Evolutionary conservation across 1,140 invertebrate genomes (phyloP).

Genomic region (Aphelinus atriplicis): DNA sequence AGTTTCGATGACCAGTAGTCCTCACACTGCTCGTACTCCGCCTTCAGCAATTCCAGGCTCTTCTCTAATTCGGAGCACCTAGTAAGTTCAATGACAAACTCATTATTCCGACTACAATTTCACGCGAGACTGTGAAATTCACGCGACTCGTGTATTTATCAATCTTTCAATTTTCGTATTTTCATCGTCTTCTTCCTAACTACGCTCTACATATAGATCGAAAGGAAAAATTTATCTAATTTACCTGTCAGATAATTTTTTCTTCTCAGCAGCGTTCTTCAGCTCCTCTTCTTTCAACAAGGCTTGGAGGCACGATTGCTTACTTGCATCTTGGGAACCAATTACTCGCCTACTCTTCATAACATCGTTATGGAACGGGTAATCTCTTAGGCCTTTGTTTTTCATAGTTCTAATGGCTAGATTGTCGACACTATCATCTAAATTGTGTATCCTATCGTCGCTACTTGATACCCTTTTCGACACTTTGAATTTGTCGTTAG

Average conservation of each 20-base stretch:
- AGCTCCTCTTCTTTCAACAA: conserved; percentile 51
- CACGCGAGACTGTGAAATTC: too few species aligned
- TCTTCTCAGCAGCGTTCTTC: conserved; percentile 59
- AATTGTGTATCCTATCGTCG: conserved; percentile 46
- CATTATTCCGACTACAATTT: too few species aligned
- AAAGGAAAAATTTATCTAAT: neutral
- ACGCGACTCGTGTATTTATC: too few species aligned
- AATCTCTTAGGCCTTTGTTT: conserved; percentile 59
- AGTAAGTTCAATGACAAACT: conserved; percentile 45
- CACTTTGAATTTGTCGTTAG: conserved; percentile 47
- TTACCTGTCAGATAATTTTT: conserved; percentile 39
- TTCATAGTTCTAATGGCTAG: conserved; percentile 46
- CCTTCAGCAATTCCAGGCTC: conserved; percentile 76
- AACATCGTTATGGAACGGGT: conserved; percentile 55
- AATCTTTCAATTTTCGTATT: too few species aligned
- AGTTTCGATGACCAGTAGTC: conserved; percentile 85
- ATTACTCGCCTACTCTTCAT: conserved; percentile 44
- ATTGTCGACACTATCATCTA: conserved; percentile 46
- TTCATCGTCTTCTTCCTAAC: too few species aligned
- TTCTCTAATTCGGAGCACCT: conserved; percentile 75
- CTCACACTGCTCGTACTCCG: conserved; percentile 84
- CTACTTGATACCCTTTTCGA: conserved; percentile 37
- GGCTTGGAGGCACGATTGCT: conserved; percentile 31
- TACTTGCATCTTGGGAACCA: conserved; percentile 41
- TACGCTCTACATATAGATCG: too few species aligned